Evolutionary conservation across 2,888 invertebrate genomes (phyloP), one percentile per base, ranked within the genome.

Genomic region (Scelioninae gen. 1): DNA sequence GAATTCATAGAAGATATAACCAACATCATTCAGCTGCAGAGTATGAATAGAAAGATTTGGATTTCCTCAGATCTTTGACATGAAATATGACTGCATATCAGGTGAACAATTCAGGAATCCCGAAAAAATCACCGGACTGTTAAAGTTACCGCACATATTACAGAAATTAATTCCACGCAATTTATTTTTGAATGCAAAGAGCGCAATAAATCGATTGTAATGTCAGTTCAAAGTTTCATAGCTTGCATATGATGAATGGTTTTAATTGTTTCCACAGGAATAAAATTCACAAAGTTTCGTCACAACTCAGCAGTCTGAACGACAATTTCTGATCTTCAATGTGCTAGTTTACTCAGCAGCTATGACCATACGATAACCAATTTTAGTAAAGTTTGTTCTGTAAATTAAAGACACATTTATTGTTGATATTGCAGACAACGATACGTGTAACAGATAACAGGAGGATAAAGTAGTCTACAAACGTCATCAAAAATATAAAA

Each of bases 1-100:
- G n/a, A 23, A 40, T 65, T 65, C 65, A 65, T n/a, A 34, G 29
- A n/a, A 53, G 29, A 65, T 40, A 65, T 53, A 65, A 65, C 51
- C 38, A 29, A 23, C 53, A 49, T 11, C 7, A 51, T 65, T 40
- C 51, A 65, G 15, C 65, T 32, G 32, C n/a, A 4, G 15, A 3
- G 47, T 23, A 62, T 47, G 32, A 45, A 47, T 23, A 13, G 45
- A 32, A 62, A 62, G 62, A 47, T 47, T 47, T 47, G 15, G 43
- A 60, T 43, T 60, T 29, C 7, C 60, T 38, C 11, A 11, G 23
- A 38, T 38, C 40, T 60, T 60, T 43, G 43, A 43, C 62, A 13
- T 47, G 16, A 49, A 63, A 63, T 63, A 34, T 8, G 49, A 47
- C 31, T 32, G 15, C 16, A 15, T 29, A 29, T 23, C 51, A 23